Percentiles rank a stretch among this genome's conserved stretches.
Conservation (phyloP, 2,888 invertebrate genomes). For the Drepanosiphum platanoidis region DNA sequence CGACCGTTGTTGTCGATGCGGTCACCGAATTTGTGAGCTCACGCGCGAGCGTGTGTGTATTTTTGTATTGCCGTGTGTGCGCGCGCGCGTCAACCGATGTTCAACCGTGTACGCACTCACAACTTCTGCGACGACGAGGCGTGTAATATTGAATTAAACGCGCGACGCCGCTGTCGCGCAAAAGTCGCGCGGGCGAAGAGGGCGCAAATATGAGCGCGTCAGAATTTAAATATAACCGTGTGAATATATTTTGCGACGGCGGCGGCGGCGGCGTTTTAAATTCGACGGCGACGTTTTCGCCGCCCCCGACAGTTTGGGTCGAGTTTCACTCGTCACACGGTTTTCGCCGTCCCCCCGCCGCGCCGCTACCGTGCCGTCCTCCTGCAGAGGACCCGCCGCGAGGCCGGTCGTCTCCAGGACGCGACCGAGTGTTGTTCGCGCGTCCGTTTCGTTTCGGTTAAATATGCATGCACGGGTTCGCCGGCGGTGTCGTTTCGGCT, state of each 20-base stretch:
- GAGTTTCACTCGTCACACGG: neutral
- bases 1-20: neutral
- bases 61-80: neutral
- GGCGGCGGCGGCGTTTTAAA: neutral
- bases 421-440: too few species aligned
- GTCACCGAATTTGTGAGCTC: neutral
- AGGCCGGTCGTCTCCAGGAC: too few species aligned
- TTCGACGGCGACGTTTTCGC: neutral
- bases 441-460: too few species aligned
- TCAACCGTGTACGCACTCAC: neutral
- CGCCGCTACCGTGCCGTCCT: too few species aligned
- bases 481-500: too few species aligned
- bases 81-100: neutral
- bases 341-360: neutral
- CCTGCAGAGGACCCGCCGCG: too few species aligned
- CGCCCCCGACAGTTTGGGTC: constrained; percentile 4
- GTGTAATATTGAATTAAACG: neutral
- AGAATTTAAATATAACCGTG: constrained; percentile 24
- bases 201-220: neutral
- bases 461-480: neutral
- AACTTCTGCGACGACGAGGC: neutral
- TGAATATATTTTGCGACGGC: neutral
- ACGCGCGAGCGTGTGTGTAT: neutral
- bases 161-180: neutral
- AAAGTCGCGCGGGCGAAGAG: neutral